A percentile compares a stretch with the other conserved stretches of the same genome.
Evolutionary conservation across 92 coral and sea anemone genomes (phyloP).

Genomic region (Metridium senile): DNA sequence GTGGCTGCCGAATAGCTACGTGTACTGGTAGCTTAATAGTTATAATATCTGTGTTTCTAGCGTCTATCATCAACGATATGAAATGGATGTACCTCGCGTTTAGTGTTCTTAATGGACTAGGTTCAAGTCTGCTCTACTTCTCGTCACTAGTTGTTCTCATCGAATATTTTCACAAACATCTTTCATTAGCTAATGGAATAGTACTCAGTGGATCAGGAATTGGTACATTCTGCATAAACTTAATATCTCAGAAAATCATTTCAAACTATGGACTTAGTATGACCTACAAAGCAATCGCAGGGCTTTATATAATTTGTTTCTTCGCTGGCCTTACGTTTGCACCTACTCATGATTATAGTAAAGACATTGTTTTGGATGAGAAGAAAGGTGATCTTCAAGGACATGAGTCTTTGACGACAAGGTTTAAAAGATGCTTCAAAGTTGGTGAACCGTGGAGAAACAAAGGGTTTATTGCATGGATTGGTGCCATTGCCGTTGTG

Average conservation of each 20-base stretch:
- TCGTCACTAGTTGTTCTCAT: slow-evolving; percentile 64
- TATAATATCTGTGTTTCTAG: slow-evolving; percentile 53
- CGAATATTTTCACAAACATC: slow-evolving; percentile 72
- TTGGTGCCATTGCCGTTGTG: slow-evolving; percentile 52
- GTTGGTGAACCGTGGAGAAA: slow-evolving; percentile 72
- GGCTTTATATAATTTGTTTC: slow-evolving; percentile 48
- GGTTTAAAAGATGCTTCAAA: slow-evolving; percentile 12
- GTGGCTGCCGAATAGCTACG: slow-evolving; percentile 85
- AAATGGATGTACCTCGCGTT: slow-evolving; percentile 76
- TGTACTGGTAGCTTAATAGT: slow-evolving; percentile 76
- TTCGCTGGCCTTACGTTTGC: slow-evolving; percentile 77
- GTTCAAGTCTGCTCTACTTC: slow-evolving; percentile 75
- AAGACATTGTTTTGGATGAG: slow-evolving; percentile 1
- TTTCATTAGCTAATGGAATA: slow-evolving; percentile 81
- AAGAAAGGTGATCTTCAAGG: slow-evolving; percentile 2
- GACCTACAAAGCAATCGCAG: slow-evolving; percentile 58
- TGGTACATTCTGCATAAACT: slow-evolving; percentile 65
- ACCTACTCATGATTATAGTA: slow-evolving; percentile 25
- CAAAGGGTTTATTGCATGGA: slow-evolving; percentile 75
- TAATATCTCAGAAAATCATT: slow-evolving; percentile 54
- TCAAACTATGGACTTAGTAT: slow-evolving; percentile 67
- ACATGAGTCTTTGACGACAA: slow-evolving; percentile 18
- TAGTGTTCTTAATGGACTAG: slow-evolving; percentile 79
- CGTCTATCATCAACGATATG: slow-evolving; percentile 74
- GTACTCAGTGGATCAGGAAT: slow-evolving; percentile 78